Conservation (phyloP, 1,140 invertebrate species). For the Matsumurasca onukii region DNA sequence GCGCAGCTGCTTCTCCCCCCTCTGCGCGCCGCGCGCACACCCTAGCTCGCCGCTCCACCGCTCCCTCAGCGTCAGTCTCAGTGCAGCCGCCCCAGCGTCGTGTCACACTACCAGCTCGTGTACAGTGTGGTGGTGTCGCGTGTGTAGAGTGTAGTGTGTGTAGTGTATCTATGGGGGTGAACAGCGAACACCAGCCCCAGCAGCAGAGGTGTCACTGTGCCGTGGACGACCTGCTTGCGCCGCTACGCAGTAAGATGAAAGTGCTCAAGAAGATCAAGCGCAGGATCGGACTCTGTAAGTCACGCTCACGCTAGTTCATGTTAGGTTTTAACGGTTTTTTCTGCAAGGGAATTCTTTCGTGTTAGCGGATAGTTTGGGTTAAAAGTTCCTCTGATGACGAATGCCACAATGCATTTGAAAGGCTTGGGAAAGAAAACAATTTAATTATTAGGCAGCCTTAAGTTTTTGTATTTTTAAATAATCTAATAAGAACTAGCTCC, state of each 20-base stretch:
- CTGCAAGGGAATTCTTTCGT: too few relatives aligned
- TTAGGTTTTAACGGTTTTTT: too few relatives aligned
- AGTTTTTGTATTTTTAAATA: too few relatives aligned
- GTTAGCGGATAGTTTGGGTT: too few relatives aligned
- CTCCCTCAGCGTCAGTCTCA: background rate
- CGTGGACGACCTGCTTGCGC: constrained; percentile 50
- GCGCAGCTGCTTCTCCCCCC: too few relatives aligned
- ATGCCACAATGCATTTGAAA: too few relatives aligned
- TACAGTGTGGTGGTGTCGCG: background rate
- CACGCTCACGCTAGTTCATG: too few relatives aligned
- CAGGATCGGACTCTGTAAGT: constrained; percentile 57
- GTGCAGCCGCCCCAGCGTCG: background rate
- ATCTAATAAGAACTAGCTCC: too few relatives aligned
- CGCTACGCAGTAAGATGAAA: constrained; percentile 56
- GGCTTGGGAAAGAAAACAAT: too few relatives aligned
- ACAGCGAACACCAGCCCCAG: background rate
- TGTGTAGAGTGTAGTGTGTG: constrained; percentile 21
- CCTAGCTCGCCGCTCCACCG: background rate
- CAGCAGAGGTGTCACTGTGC: constrained; percentile 11
- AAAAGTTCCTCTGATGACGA: too few relatives aligned
- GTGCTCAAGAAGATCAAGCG: constrained; percentile 58
- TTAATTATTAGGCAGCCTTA: too few relatives aligned
- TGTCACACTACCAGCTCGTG: background rate
- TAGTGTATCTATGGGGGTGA: constrained; percentile 31
- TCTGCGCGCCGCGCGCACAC: too few relatives aligned